Evolutionary conservation across 2,888 invertebrate genomes (phyloP), one percentile per base, ranked within the genome.

Genomic region (Harpalus rubripes): DNA sequence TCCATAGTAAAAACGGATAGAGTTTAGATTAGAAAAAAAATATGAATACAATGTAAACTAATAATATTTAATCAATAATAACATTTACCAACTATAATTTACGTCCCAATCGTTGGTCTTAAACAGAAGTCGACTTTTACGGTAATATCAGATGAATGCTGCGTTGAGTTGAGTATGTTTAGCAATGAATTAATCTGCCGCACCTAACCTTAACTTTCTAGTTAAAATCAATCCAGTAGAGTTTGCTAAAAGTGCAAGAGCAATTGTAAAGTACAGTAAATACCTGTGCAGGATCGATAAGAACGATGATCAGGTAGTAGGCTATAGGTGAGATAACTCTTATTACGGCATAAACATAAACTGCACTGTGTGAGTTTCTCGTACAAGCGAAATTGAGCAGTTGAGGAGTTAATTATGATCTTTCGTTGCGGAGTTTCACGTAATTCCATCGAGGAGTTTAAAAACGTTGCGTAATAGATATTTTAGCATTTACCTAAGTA

Each of bases 361-460:
- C 44, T 44, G 32, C 5, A 5, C 26, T 68, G n/a, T 12, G 41
- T 7, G 65, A 65, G 68, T 68, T 39, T 74, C 72, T 41, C 72
- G 44, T 7, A 41, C 18, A 12, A 41, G 44, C 72, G 44, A 74
- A 74, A 74, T 74, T 74, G 72, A 74, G 44, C 41, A 74, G 72
- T 74, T 44, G 72, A 74, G 44, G 72, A 74, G 72, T 74, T 74
- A 74, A 74, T 74, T 74, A 74, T 74, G 72, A 74, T 74, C 7
- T 74, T 74, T 74, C 18, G n/a, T 32, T 41, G 44, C 72, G 44
- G 44, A 74, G 72, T 74, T 74, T 74, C 72, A 74, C 72, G 44
- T 41, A 68, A 63, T 63, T 63, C 63, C 63, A 63, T 22, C 63
- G 68, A 12, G 63, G 15, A 32, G 68, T 32, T 68, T 68, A 74